Evolutionary conservation across 2,113 vertebrate species (phyloP).

Genomic region (Mobula hypostoma): DNA sequence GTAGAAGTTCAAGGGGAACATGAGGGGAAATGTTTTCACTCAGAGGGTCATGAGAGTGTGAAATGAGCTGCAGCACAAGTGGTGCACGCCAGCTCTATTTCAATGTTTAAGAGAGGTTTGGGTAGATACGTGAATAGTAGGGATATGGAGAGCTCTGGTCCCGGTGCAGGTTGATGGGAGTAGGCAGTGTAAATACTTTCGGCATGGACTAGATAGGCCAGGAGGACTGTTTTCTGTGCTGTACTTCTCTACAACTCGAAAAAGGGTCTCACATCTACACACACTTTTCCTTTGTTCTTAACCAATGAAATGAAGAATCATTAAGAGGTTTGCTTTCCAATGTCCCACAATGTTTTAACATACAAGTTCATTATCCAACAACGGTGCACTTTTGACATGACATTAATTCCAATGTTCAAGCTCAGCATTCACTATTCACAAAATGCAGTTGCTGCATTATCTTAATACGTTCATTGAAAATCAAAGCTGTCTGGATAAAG

Average conservation of each 20-base stretch:
- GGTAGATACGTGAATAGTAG: too few relatives aligned
- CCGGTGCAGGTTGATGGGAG: too few relatives aligned
- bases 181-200: too few relatives aligned
- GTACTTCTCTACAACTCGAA: not conserved
- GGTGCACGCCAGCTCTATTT: too few relatives aligned
- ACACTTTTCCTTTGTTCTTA: not conserved
- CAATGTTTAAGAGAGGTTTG: too few relatives aligned
- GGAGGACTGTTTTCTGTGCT: too few relatives aligned
- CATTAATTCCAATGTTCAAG: not conserved
- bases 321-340: not conserved
- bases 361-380: not conserved
- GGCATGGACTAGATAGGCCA: too few relatives aligned
- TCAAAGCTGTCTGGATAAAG: not conserved
- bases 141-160: too few relatives aligned
- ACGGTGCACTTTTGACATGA: not conserved
- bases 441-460: not conserved
- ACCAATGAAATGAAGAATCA: not conserved
- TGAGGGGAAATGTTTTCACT: too few relatives aligned
- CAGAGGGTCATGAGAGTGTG: too few relatives aligned
- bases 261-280: not conserved
- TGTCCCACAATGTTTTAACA: not conserved
- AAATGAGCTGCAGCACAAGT: too few relatives aligned
- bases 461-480: not conserved
- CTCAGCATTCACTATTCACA: not conserved
- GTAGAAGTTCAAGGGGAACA: too few relatives aligned